A percentile compares a stretch with the other conserved stretches of the same genome.
Conservation (phyloP, 2,113 vertebrate species). For the Pavo muticus region DNA sequence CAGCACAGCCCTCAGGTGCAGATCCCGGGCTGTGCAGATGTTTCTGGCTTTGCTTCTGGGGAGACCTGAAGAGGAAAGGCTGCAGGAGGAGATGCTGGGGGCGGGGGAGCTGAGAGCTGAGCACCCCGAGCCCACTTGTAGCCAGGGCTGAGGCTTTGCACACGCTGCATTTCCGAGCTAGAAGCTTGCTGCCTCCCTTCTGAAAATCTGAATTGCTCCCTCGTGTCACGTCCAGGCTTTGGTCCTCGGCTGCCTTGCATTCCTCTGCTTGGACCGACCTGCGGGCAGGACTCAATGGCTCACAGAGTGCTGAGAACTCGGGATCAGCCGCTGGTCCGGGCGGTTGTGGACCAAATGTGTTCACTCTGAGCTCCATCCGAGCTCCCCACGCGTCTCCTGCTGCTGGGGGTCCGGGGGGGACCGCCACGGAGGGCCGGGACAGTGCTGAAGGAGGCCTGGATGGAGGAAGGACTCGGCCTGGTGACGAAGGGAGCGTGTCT, state of each 20-base stretch:
- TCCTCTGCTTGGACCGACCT: conserved; percentile 2
- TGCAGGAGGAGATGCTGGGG: background rate
- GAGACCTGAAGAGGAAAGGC: background rate
- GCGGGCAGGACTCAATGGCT: background rate
- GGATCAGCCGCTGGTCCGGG: background rate
- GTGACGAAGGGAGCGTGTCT: background rate
- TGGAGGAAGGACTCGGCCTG: background rate
- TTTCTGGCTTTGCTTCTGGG: background rate
- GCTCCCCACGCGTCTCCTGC: background rate
- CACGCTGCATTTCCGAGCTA: background rate
- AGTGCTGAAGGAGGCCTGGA: background rate
- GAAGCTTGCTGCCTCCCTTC: background rate
- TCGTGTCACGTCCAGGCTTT: conserved; percentile 63
- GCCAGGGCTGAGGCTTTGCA: background rate
- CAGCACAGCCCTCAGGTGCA: background rate
- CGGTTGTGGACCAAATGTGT: background rate
- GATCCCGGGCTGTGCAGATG: background rate
- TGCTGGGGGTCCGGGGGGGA: background rate
- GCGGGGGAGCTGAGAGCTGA: background rate
- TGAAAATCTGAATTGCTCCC: conserved; percentile 56
- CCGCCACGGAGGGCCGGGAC: background rate
- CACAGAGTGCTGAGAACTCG: background rate
- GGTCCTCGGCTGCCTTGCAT: conserved; percentile 29
- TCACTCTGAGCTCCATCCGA: background rate
- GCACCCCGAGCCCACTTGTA: background rate